A percentile compares a stretch with the other conserved stretches of the same genome.
These are phyloP conservation scores for Apodemus speciosus DNA, from an alignment of 2,113 vertebrate genomes.

Conservation along the genomic window DNA sequence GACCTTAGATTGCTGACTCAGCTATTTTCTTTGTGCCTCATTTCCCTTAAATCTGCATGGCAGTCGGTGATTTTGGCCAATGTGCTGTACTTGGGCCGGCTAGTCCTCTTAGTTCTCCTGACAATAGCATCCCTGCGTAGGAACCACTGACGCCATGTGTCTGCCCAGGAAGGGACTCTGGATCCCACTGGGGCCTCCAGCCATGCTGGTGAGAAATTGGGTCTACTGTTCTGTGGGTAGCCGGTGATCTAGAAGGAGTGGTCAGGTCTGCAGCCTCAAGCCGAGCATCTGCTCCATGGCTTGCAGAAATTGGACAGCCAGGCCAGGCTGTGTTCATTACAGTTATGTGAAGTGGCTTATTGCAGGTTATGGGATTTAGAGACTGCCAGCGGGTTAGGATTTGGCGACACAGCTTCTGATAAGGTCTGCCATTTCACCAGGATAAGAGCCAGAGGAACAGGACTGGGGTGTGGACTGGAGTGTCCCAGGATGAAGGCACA, in stretches of 20 bases:
- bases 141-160: neutral
- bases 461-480: neutral
- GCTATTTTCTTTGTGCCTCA: neutral
- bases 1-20: neutral
- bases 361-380: neutral
- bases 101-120: neutral
- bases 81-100: neutral
- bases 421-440: neutral
- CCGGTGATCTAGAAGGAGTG: neutral
- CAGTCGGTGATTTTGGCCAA: neutral
- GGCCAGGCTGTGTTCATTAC: neutral
- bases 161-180: neutral
- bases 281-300: neutral
- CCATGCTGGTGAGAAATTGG: neutral
- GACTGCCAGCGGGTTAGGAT: neutral
- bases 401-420: neutral
- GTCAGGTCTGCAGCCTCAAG: neutral
- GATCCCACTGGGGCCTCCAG: neutral
- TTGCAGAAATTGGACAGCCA: neutral
- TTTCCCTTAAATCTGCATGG: neutral
- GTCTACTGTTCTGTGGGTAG: neutral
- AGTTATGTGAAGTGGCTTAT: neutral
- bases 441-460: neutral
- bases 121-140: neutral
- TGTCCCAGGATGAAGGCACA: neutral